Base-by-base conservation (phyloP, 2,113 vertebrate genomes). In the Erinaceus europaeus region DNA sequence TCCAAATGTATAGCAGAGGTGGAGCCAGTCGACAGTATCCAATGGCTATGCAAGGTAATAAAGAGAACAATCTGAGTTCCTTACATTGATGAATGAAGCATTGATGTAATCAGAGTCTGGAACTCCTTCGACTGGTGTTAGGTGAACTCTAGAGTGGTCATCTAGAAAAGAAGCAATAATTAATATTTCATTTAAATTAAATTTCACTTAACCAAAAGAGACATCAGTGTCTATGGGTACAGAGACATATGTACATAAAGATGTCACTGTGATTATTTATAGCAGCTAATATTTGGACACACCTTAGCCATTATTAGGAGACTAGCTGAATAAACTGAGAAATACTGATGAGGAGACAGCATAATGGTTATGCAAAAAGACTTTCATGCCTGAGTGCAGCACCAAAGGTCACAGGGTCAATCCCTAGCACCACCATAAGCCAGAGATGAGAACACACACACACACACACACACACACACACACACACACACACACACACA, bases 21-120 rank as follows among this genome's bases (percentile, higher is more conserved):
- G 62, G 15, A 78, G 46, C 27, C 52, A 83, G 18, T 0, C 67
- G 53, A 78, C 18, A 9, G 61, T 4, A 78, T 73, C 57, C 32
- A 68, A 34, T 17, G 6, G 7, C 55, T 13, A 65, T 48, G 74
- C 9, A 59, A 21, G 32, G 8, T 27, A 78, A 75, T 65, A 57
- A 53, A 29, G 27, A 79, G 53, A 77, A 73, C 75, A 79, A 21
- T 14, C 42, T 3, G 11, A 84, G 17, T 2, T 93, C 97, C 98
- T 97, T 97, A 99, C 99, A 80, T 99, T 99, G 90, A 99, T 99
- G 94, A 98, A 99, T 88, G 99, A 99, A 94, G 99, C 98, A 4
- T 99, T 99, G 96, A 99, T 98, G 94, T 98, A 99, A 96, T 99
- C 99, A 0, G 99, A 99, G 95, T 99, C 99, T 25, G 99, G 99